Evolutionary conservation across 2,113 vertebrate genomes (phyloP).

Genomic region (Cheirogaleus medius): DNA sequence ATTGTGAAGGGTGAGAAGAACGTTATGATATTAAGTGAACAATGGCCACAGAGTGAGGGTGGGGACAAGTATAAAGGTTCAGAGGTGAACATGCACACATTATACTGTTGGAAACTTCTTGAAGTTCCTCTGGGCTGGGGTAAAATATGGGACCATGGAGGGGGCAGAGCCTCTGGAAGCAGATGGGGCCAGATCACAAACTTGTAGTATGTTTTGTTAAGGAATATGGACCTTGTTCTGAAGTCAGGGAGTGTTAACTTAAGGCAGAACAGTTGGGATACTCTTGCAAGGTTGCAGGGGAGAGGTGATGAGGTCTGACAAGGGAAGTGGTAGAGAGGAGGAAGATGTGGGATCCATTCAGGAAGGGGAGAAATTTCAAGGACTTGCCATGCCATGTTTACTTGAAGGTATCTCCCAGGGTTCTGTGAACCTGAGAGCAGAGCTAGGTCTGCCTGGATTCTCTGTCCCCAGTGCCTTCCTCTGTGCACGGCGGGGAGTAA

Average conservation of each 20-base stretch:
- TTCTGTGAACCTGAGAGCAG: not conserved
- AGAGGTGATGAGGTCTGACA: not conserved
- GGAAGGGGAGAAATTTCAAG: not conserved
- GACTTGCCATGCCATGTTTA: not conserved
- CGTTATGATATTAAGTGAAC: not conserved
- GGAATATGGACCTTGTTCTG: not conserved
- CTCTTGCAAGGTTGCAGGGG: no score
- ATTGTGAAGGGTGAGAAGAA: not conserved
- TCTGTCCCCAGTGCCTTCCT: not conserved
- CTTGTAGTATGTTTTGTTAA: not conserved
- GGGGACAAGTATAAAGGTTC: not conserved
- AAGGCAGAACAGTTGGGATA: not conserved
- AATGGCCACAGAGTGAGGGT: not conserved
- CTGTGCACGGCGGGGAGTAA: rapidly evolving
- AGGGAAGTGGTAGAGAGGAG: no score
- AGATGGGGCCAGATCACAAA: not conserved
- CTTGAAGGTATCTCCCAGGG: no score
- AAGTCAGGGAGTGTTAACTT: not conserved
- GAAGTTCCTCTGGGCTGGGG: not conserved
- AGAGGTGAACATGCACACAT: rapidly evolving
- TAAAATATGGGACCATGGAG: no score
- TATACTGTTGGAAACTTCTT: rapidly evolving
- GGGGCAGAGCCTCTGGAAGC: not conserved
- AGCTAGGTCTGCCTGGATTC: not conserved
- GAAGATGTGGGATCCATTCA: not conserved